A percentile compares a stretch with the other conserved stretches of the same genome.
Conservation (phyloP, 2,113 vertebrate genomes). For the Rhizomys pruinosus region DNA sequence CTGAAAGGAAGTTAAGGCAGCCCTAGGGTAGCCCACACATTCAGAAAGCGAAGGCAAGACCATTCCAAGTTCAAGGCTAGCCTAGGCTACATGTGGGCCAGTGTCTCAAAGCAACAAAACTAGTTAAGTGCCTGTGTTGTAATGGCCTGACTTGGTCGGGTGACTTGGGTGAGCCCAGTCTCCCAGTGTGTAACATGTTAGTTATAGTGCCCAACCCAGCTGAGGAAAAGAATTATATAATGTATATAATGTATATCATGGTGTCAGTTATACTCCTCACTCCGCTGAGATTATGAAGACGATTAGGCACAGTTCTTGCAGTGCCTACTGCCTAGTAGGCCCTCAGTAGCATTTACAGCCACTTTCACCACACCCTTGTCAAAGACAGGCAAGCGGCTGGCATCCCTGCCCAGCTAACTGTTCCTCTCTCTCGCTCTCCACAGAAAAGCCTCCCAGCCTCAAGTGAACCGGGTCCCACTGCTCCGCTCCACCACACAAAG, state of each 20-base stretch:
- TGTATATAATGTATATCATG: too few relatives aligned
- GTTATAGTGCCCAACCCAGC: too few relatives aligned
- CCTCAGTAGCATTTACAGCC: not conserved
- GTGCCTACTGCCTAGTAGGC: not conserved
- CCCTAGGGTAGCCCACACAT: too few relatives aligned
- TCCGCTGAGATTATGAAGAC: not conserved
- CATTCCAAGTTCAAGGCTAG: not conserved
- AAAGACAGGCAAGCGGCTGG: accelerated
- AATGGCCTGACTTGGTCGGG: too few relatives aligned
- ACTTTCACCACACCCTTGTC: not conserved
- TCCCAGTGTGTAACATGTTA: not conserved
- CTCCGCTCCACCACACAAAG: not conserved
- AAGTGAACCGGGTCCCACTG: not conserved
- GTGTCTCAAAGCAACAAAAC: not conserved
- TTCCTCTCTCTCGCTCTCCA: not conserved
- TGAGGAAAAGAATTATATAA: too few relatives aligned
- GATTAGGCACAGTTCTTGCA: not conserved
- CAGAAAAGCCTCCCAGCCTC: not conserved
- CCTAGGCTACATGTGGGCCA: not conserved
- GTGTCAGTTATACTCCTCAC: not conserved
- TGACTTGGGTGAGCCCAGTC: not conserved
- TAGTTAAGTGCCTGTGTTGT: accelerated
- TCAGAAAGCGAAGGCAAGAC: too few relatives aligned
- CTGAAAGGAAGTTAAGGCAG: not conserved
- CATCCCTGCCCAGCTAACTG: not conserved